Base-by-base conservation (phyloP, 2,888 invertebrate genomes). In the Trichopria drosophilae region DNA sequence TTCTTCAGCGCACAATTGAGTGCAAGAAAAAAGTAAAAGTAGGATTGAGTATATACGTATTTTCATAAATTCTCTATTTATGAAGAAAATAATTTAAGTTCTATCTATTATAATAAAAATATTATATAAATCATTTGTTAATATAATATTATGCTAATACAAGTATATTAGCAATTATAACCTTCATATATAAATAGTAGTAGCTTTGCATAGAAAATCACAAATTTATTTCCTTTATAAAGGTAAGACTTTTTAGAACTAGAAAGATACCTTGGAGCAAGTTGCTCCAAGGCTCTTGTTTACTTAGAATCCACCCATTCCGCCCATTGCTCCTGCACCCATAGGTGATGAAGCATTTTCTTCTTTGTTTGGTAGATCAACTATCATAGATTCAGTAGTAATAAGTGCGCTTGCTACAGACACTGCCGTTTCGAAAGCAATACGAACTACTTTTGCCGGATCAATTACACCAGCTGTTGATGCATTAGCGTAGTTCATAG, bases 231-330 rank as follows among this genome's bases (percentile, higher is more conserved):
- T n/a, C n/a, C n/a, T n/a, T n/a, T n/a, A 34, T 13, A 44, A 23
- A 44, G 35, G 44, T 37, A 46, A 39, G 16, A 46, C 46, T 39
- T 46, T 46, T 46, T 37, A 45, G 36, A 13, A 26, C 28, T 29
- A 45, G 45, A 37, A 45, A 45, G 37, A 45, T 37, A n/a, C n/a
- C n/a, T n/a, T n/a, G n/a, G n/a, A n/a, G n/a, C n/a, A n/a, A n/a
- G n/a, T n/a, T n/a, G n/a, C n/a, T n/a, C n/a, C n/a, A n/a, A n/a
- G n/a, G n/a, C n/a, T n/a, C n/a, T n/a, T n/a, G n/a, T n/a, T n/a
- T n/a, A n/a, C n/a, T n/a, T n/a, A n/a, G n/a, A n/a, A n/a, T n/a
- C 52, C 52, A 26, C 52, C 43, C 47, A 42, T 47, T 15, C 31
- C 51, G 19, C 36, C 31, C 43, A 43, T 46, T 5, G 29, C 32